These are phyloP conservation scores for Lordiphosa andalusiaca DNA, from an alignment of 2,888 invertebrate genomes.

Conservation along the genomic window DNA sequence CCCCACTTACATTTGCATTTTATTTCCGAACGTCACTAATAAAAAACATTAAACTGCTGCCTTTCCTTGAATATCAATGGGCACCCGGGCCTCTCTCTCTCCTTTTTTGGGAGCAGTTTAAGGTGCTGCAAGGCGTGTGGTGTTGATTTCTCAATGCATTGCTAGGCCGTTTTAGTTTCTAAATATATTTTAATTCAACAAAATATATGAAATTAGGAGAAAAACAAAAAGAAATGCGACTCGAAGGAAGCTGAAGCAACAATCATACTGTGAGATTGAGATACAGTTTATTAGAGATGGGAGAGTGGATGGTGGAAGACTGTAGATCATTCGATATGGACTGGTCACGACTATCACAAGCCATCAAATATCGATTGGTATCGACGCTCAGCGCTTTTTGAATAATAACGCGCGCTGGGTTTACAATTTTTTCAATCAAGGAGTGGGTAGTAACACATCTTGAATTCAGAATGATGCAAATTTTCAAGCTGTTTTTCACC, in stretches of 20 bases:
- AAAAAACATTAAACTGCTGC: slow-evolving; percentile 41
- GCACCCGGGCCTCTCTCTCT: slow-evolving; percentile 19
- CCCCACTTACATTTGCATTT: slow-evolving; percentile 53
- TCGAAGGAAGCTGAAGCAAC: slow-evolving; percentile 37
- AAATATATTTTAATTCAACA: slow-evolving; percentile 39
- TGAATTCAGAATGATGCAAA: too few relatives aligned
- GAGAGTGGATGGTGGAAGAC: too few relatives aligned
- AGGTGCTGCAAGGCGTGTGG: not conserved
- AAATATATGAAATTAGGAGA: slow-evolving; percentile 28
- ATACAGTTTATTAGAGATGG: too few relatives aligned
- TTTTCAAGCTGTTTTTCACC: too few relatives aligned
- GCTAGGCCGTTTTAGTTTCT: slow-evolving; percentile 9
- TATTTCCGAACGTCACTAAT: slow-evolving; percentile 26
- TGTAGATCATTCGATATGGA: too few relatives aligned
- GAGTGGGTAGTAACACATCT: too few relatives aligned
- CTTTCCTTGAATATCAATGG: slow-evolving; percentile 59
- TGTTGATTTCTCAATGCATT: slow-evolving; percentile 38
- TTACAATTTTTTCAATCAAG: too few relatives aligned
- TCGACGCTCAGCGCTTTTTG: too few relatives aligned
- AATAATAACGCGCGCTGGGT: too few relatives aligned
- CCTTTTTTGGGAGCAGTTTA: slow-evolving; percentile 31
- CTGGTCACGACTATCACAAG: too few relatives aligned
- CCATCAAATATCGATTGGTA: too few relatives aligned
- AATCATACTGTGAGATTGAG: slow-evolving; percentile 13
- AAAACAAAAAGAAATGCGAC: slow-evolving; percentile 48